Conservation (phyloP, 1,140 invertebrate species). For the Oncopodura yosiiana region DNA sequence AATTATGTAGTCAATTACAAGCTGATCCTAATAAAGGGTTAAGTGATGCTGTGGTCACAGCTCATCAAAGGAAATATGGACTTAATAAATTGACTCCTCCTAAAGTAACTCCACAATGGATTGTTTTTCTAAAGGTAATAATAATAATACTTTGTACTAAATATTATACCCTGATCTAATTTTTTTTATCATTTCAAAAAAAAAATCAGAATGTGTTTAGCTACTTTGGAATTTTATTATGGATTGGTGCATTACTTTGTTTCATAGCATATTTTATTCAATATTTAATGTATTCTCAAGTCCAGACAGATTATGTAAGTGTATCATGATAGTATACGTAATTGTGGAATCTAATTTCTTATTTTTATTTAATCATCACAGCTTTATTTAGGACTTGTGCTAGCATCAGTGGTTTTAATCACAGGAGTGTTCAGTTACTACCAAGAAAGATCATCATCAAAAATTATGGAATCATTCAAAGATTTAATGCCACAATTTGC, state of each 20-base stretch:
- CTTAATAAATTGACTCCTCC: conserved; percentile 58
- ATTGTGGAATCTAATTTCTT: not conserved
- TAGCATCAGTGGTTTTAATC: conserved; percentile 11
- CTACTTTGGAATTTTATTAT: conserved; percentile 64
- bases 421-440: conserved; percentile 22
- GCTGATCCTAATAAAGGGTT: conserved; percentile 90
- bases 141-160: too few species aligned
- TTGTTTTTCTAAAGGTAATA: conserved; percentile 54
- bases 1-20: conserved; percentile 86
- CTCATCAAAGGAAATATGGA: conserved; percentile 49
- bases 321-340: not conserved
- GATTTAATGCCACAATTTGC: conserved; percentile 50
- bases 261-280: conserved; percentile 53
- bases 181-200: too few species aligned
- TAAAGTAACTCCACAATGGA: conserved; percentile 51
- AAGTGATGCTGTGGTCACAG: conserved; percentile 40
- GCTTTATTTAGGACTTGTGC: conserved; percentile 19
- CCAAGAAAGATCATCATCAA: conserved; percentile 10
- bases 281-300: conserved; percentile 39
- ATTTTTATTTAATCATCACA: conserved; percentile 54
- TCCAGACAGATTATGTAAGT: conserved; percentile 42
- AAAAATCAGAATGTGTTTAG: conserved; percentile 55
- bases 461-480: conserved; percentile 36
- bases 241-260: conserved; percentile 63
- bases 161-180: too few species aligned